These are phyloP conservation scores for Peromyscus californicus DNA, from an alignment of 2,113 vertebrate species.

Conservation along the genomic window DNA sequence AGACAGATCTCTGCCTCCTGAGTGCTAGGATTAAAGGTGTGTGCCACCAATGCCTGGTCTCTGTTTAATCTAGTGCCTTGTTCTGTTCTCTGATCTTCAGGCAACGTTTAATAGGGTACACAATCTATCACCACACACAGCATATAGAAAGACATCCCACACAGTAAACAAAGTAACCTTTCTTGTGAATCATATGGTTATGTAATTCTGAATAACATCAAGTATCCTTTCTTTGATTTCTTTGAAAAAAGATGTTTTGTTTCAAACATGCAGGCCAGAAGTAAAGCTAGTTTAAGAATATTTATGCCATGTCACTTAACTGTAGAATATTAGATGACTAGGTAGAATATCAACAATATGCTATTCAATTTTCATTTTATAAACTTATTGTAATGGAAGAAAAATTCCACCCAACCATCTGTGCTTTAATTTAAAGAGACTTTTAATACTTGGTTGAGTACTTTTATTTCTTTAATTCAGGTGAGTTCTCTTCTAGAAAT, in stretches of 20 bases:
- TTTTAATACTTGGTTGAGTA: conserved; percentile 23
- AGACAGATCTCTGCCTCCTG: too few relatives aligned
- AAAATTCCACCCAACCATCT: conserved; percentile 13
- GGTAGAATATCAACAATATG: conserved; percentile 22
- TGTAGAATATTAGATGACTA: not conserved
- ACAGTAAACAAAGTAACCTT: conserved; percentile 22
- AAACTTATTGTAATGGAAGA: conserved; percentile 41
- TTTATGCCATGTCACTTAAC: not conserved
- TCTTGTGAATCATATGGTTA: conserved; percentile 16
- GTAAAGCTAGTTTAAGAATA: conserved; percentile 28
- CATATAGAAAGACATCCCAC: too few relatives aligned
- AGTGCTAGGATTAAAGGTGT: too few relatives aligned
- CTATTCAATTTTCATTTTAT: conserved; percentile 31
- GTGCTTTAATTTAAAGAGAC: conserved; percentile 23
- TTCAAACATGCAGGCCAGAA: conserved; percentile 4
- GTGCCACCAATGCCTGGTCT: too few relatives aligned
- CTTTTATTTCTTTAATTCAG: conserved; percentile 53
- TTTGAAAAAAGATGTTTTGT: conserved; percentile 45
- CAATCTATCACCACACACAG: too few relatives aligned
- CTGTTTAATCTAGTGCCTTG: too few relatives aligned
- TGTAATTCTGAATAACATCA: conserved; percentile 40
- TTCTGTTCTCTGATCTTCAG: too few relatives aligned
- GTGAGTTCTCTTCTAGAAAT: conserved; percentile 19
- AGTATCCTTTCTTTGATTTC: conserved; percentile 19
- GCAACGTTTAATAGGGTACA: too few relatives aligned